Evolutionary conservation across 1,140 invertebrate genomes (phyloP).

Genomic region (Dryas iulia): DNA sequence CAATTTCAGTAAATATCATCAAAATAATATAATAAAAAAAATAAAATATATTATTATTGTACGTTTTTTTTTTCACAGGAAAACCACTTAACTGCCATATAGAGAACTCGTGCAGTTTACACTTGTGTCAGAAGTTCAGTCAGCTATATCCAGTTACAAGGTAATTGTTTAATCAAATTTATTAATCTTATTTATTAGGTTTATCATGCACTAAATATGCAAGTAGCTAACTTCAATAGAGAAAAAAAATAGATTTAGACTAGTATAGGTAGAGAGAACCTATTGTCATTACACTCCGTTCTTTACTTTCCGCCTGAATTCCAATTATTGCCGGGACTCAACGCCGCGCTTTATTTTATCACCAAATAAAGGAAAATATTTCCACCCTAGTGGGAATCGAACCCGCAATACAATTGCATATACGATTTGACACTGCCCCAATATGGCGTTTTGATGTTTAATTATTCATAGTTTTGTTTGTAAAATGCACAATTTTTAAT

Average conservation of each 20-base stretch:
- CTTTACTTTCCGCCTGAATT: not conserved
- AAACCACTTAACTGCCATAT: conserved; percentile 83
- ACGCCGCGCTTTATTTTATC: too few species aligned
- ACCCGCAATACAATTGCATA: too few species aligned
- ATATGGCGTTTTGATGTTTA: too few species aligned
- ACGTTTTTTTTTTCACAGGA: conserved; percentile 67
- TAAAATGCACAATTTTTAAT: not conserved
- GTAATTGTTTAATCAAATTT: conserved; percentile 47
- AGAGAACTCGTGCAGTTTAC: conserved; percentile 88
- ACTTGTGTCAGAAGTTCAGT: conserved; percentile 92
- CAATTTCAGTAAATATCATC: too few species aligned
- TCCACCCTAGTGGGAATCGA: too few species aligned
- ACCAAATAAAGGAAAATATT: too few species aligned
- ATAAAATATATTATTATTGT: too few species aligned
- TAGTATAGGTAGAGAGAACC: too few species aligned
- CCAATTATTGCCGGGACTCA: too few species aligned
- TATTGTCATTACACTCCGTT: not conserved
- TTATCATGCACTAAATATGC: not conserved
- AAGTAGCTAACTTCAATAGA: not conserved
- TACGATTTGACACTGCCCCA: too few species aligned
- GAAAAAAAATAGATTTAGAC: not conserved
- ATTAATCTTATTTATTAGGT: conserved; percentile 11
- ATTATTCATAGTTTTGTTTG: too few species aligned
- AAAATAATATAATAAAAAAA: too few species aligned
- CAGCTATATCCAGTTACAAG: conserved; percentile 89